Evolutionary conservation across 2,797 vertebrate genomes (phyloP), one percentile per base, ranked within the genome.

Genomic region (Molossus molossus): DNA sequence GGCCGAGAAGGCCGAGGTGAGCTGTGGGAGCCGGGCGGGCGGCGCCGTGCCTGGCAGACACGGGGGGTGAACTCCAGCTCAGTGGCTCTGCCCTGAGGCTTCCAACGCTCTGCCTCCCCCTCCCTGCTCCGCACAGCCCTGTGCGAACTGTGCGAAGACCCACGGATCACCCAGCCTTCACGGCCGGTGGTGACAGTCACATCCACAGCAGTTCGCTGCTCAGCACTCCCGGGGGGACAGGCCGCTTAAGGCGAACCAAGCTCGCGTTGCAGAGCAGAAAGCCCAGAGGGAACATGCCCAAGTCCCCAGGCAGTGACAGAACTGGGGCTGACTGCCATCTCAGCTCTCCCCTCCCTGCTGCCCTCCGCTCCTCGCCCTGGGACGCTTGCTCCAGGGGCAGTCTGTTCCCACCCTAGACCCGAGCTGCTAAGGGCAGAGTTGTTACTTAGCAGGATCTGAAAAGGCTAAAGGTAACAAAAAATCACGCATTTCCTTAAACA

Each of bases 391-490:
- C 3, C 53, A 64, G 58, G 45, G 69, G 23, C 29, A 82, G 84
- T 64, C 55, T 62, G 6, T 27, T 64, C 27, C 67, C 37, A 27
- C 62, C 13, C 57, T 53, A 70, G 45, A 70, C 48, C 55, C 29
- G 11, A 80, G 14, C 50, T n/a, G 5, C 12, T 40, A 55, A 65
- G 48, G 69, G 55, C 50, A 67, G 40, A 20, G n/a, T 17, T 70
- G 33, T 62, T 73, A 79, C 81, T 97, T 53, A 67, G 13, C 20
- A 25, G 64, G 55, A 9, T 82, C 27, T 48, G 65, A 67, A 94
- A 75, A 4, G 53, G 33, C 73, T 45, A 29, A 91, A 85, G 50
- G 27, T 77, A 67, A 86, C 58, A 72, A 81, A 82, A 94, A 94
- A 80, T 64, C 55, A 65, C 8, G 9, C 75, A 65, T 84, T 6